These are phyloP conservation scores for Trididemnum nubilum DNA, from an alignment of 23 tunicate species.

Conservation along the genomic window DNA sequence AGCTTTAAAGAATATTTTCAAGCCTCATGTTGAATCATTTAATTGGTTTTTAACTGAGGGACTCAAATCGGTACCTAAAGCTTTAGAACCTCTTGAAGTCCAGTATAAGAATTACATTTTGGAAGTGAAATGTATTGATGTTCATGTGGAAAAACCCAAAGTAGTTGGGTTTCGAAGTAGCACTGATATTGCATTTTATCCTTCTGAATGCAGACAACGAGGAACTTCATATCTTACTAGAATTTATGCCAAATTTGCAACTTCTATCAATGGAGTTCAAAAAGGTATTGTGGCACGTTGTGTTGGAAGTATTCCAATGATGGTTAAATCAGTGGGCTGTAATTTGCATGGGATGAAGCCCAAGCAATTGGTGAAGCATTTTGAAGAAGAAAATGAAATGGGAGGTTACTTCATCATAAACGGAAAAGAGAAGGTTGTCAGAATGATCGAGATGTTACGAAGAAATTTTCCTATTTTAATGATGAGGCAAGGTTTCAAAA, in stretches of 20 bases:
- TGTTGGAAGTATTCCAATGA: conserved; percentile 74
- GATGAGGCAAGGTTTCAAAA: conserved; percentile 55
- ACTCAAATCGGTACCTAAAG: conserved; percentile 55
- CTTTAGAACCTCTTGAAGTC: conserved; percentile 52
- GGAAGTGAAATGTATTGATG: conserved; percentile 27
- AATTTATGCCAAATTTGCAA: conserved; percentile 42
- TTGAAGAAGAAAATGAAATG: conserved; percentile 92
- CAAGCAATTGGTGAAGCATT: conserved; percentile 59
- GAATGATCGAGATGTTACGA: conserved; percentile 77
- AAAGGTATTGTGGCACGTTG: conserved; percentile 39
- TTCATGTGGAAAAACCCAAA: conserved; percentile 62
- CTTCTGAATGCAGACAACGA: conserved; percentile 80
- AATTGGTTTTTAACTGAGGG: conserved; percentile 94
- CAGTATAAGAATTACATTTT: conserved; percentile 37
- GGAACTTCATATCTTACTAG: conserved; percentile 53
- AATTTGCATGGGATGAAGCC: conserved; percentile 70
- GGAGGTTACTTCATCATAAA: conserved; percentile 93
- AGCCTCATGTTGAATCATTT: conserved; percentile 93
- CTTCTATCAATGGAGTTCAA: conserved; percentile 54
- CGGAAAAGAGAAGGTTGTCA: conserved; percentile 95
- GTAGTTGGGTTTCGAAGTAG: conserved; percentile 55
- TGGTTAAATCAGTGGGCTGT: conserved; percentile 74
- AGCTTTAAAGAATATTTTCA: conserved; percentile 49
- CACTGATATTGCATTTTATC: conserved; percentile 41
- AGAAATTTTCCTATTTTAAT: conserved; percentile 88